Base-by-base conservation (phyloP, 2,888 invertebrate genomes). In the Lithosia quadra region DNA sequence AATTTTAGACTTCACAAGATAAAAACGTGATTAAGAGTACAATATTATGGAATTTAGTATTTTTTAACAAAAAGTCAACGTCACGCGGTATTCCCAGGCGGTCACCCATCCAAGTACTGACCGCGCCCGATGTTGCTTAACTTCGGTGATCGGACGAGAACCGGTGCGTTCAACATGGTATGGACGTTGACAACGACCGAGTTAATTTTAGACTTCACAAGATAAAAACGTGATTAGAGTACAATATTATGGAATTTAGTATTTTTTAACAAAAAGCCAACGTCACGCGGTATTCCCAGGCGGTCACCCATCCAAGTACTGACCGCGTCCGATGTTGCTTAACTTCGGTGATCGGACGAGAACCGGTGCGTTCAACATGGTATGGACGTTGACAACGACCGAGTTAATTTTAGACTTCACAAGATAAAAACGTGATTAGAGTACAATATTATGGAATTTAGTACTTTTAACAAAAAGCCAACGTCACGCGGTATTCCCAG, bases 131-230 rank as follows among this genome's bases (percentile, higher is more conserved):
- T 88, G 91, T 91, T 92, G 92, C 91, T 92, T 93, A 91, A 92
- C 91, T 92, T 92, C 92, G 92, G 93, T 93, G 92, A 93, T 93
- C 92, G 92, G 92, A 93, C 91, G 92, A 92, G 92, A 92, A 91
- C 91, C 92, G 91, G 92, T 91, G 92, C 90, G 79, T 91, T 92
- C 91, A 92, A 91, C 57, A 57, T 57, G 57, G 57, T 90, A 86
- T 92, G 88, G 88, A 88, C 88, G 86, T 88, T 88, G 88, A 49
- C 49, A 34, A 60, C 21, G 10, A 18, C 88, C 36, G 4, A 8
- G 34, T 36, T 36, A n/a, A n/a, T n/a, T n/a, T n/a, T n/a, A n/a
- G n/a, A n/a, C n/a, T n/a, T n/a, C n/a, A n/a, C n/a, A n/a, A 8
- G 10, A 10, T 36, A 10, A 10, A 36, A 10, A 8, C 8, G 10